These are phyloP conservation scores for Amniataba percoides DNA, from an alignment of 2,797 vertebrate species.

Conservation along the genomic window DNA sequence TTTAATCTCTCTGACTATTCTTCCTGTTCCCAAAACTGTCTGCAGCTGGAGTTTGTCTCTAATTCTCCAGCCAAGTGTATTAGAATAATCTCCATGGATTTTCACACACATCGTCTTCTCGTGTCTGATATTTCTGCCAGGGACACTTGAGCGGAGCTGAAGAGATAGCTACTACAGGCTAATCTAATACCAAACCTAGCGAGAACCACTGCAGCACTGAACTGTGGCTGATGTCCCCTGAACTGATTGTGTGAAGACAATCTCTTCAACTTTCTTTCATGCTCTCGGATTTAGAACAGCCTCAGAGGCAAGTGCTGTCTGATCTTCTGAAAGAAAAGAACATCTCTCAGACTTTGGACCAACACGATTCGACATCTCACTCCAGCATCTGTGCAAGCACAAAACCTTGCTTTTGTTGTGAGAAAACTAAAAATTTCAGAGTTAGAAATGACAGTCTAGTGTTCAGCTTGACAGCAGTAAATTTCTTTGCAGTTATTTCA, in stretches of 20 bases:
- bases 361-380: constrained; percentile 16
- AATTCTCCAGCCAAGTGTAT: constrained; percentile 28
- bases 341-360: constrained; percentile 22
- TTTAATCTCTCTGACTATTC: constrained; percentile 26
- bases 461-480: not conserved
- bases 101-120: constrained; percentile 27
- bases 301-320: constrained; percentile 12
- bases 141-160: constrained; percentile 23
- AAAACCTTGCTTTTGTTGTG: constrained; percentile 11
- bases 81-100: constrained; percentile 56
- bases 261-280: constrained; percentile 17
- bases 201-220: constrained; percentile 29
- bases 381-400: not conserved
- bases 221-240: constrained; percentile 26
- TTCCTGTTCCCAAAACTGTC: constrained; percentile 26
- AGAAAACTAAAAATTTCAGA: constrained; percentile 19
- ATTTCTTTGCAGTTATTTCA: not conserved
- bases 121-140: constrained; percentile 30
- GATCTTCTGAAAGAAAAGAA: constrained; percentile 19
- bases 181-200: constrained; percentile 31
- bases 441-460: not conserved
- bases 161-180: constrained; percentile 18
- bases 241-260: constrained; percentile 21
- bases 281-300: constrained; percentile 18
- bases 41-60: constrained; percentile 26